Conservation (phyloP, 2,113 vertebrate species). For the Sitta europaea region DNA sequence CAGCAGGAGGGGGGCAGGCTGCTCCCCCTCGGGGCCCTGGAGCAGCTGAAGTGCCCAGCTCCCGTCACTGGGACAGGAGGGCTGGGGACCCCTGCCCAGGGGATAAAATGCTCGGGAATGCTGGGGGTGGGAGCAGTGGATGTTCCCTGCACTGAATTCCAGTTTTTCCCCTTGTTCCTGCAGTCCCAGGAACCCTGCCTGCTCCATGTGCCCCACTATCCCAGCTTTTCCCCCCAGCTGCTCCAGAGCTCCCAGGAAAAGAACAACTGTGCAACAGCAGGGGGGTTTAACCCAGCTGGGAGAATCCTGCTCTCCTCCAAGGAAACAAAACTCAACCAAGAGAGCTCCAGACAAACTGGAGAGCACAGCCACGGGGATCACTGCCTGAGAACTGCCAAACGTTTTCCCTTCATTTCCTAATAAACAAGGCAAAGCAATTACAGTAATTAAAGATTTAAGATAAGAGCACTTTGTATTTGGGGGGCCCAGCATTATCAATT, state of each 20-base stretch:
- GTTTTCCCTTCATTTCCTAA: neutral
- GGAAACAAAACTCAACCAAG: neutral
- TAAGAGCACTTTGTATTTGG: constrained; percentile 39
- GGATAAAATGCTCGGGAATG: neutral
- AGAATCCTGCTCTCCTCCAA: neutral
- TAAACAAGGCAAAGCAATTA: constrained; percentile 43
- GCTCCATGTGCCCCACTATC: neutral
- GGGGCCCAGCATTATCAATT: constrained; percentile 9
- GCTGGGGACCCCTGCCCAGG: neutral
- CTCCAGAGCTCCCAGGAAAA: neutral
- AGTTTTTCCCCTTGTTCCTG: neutral
- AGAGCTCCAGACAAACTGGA: neutral
- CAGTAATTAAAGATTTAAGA: constrained; percentile 53
- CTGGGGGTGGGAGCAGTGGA: neutral
- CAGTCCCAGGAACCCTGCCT: neutral
- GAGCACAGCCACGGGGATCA: neutral
- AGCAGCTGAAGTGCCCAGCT: neutral
- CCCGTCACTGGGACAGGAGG: neutral
- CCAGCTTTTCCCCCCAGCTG: neutral
- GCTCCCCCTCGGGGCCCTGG: neutral
- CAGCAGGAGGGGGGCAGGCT: too few species aligned
- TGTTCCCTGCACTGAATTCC: neutral
- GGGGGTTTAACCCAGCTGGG: neutral
- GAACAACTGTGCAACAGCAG: neutral
- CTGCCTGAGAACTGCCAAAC: neutral